Conservation (phyloP, 2,113 vertebrate genomes). For the Labeo catla region DNA sequence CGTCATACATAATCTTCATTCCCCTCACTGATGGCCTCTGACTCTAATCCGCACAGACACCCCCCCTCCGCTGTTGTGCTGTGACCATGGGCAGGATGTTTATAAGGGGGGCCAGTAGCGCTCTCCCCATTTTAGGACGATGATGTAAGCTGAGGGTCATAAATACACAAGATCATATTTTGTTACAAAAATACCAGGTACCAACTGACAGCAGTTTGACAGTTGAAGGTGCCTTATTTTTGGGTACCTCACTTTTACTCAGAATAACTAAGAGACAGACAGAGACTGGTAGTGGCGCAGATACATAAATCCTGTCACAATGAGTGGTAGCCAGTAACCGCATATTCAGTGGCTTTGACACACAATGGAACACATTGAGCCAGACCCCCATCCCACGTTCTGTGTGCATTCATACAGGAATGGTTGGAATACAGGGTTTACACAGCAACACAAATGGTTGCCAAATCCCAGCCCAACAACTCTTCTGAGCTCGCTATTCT, state of each 20-base stretch:
- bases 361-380: conserved; percentile 46
- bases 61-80: conserved; percentile 18
- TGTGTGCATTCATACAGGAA: conserved; percentile 50
- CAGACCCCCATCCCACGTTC: conserved; percentile 37
- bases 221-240: background rate
- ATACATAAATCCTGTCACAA: conserved; percentile 44
- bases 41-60: conserved; percentile 26
- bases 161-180: background rate
- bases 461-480: conserved; percentile 24
- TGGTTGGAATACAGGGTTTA: conserved; percentile 41
- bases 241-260: background rate
- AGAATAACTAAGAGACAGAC: conserved; percentile 18
- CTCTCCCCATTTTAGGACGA: conserved; percentile 11
- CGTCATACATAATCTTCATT: conserved; percentile 41
- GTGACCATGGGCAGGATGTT: background rate
- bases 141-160: conserved; percentile 4
- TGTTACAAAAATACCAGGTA: background rate
- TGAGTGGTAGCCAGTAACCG: conserved; percentile 38
- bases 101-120: background rate
- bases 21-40: conserved; percentile 18
- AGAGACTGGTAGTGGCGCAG: conserved; percentile 3
- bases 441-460: conserved; percentile 47
- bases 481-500: conserved; percentile 16
- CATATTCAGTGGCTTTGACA: conserved; percentile 46
- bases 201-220: background rate